Evolutionary conservation across 2,888 invertebrate genomes (phyloP), one percentile per base, ranked within the genome.

Genomic region (Crocallis elinguaria): DNA sequence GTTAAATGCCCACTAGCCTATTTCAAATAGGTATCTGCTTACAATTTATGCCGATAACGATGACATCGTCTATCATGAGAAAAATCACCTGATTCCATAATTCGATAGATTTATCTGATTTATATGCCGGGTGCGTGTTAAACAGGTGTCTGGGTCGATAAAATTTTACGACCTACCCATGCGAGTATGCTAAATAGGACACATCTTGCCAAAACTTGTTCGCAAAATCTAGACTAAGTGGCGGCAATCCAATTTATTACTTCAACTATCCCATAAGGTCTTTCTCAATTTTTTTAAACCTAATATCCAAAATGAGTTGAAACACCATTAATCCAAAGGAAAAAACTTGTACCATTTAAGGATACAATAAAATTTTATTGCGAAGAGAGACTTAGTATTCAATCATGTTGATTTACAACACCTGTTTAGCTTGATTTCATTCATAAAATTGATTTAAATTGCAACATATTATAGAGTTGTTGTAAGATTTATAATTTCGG

Each of bases 161-260:
- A 89, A 89, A 83, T 86, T 89, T 90, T 84, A 90, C 77, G 85
- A 86, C 71, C 77, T 80, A 73, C 61, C 81, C 74, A 83, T 82
- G 80, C 83, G 13, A 69, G 81, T 88, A 89, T 90, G 88, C 73
- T 73, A 90, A 80, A 82, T 76, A 67, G n/a, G 68, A 61, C 58
- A 54, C 72, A 73, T 75, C 71, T 80, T 69, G 67, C 60, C 61
- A 74, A 76, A 85, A 84, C 81, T 76, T 60, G 79, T 81, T 77
- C 58, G 63, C 62, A 61, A 73, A 75, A 82, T 80, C 79, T 82
- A 89, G 89, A 90, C 88, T 86, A 76, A 84, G 77, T 86, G 88
- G 88, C 89, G 89, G 77, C 86, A 63, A 61, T 57, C 43, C 60
- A 74, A 78, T 83, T 85, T 75, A 84, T 84, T 56, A 59, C 58